A percentile compares a stretch with the other conserved stretches of the same genome.
phyloP scores from a whole-genome alignment of 1,140 invertebrate species.

The Bombus turneri region DNA sequence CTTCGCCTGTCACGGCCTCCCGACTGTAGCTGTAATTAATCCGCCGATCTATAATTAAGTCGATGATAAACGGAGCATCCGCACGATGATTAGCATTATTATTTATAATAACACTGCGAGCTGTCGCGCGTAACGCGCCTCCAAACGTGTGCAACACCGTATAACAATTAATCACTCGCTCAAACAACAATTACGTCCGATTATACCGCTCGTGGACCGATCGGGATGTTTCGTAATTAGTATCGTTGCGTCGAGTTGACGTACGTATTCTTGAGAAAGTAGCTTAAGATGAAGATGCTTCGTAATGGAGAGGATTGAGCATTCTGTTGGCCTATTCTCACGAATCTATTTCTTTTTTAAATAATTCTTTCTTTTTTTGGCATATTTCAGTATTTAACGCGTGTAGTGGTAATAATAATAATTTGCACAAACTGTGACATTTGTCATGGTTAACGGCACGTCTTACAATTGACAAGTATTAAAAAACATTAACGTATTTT shows the following conservation, averaged over 20 bases:
- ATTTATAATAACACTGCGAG: slow-evolving; percentile 68
- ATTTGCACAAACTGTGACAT: no score
- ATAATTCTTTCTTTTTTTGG: no score
- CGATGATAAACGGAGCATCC: slow-evolving; percentile 64
- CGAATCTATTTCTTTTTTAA: no score
- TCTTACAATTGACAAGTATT: no score
- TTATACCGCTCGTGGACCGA: slow-evolving; percentile 47
- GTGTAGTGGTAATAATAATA: no score
- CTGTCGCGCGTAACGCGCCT: slow-evolving; percentile 62
- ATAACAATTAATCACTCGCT: slow-evolving; percentile 65
- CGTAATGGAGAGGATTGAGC: not conserved
- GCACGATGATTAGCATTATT: slow-evolving; percentile 65
- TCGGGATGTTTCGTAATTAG: slow-evolving; percentile 68
- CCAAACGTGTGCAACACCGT: slow-evolving; percentile 28
- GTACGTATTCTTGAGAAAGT: not conserved
- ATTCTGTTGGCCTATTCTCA: no score
- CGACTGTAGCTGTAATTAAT: slow-evolving; percentile 60
- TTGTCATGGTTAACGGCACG: no score
- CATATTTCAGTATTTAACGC: no score
- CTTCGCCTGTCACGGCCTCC: slow-evolving; percentile 44
- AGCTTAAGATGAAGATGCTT: not conserved
- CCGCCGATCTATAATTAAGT: slow-evolving; percentile 65
- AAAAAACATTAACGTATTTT: no score
- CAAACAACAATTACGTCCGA: slow-evolving; percentile 67
- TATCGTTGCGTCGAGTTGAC: slow-evolving; percentile 30